Conservation (phyloP, 2,888 invertebrate genomes). For the Stegana nigrithorax region DNA sequence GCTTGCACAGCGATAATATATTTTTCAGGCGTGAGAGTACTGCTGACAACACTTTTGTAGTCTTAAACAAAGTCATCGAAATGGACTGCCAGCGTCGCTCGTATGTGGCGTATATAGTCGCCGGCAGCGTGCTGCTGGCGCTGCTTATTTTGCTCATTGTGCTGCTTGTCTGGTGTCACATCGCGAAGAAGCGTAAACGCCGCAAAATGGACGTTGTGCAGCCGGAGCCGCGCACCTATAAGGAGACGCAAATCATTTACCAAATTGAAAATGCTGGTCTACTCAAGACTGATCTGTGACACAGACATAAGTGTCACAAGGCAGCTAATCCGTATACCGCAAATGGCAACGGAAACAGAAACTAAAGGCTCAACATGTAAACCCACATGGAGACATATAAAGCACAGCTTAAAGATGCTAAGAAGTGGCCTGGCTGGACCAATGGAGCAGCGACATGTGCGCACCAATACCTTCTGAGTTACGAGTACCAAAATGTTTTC, state of each 20-base stretch:
- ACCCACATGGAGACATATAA: conserved; percentile 22
- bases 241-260: conserved; percentile 87
- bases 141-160: conserved; percentile 67
- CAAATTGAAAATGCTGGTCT: conserved; percentile 87
- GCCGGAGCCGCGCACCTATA: conserved; percentile 84
- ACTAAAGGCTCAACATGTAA: conserved; percentile 24
- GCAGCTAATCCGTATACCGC: conserved; percentile 7
- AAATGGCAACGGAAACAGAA: conserved; percentile 12
- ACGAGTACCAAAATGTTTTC: no score
- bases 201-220: conserved; percentile 77
- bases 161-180: conserved; percentile 68
- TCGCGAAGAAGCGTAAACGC: conserved; percentile 72
- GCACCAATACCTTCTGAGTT: neutral
- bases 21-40: conserved; percentile 46
- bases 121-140: conserved; percentile 69
- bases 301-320: conserved; percentile 12
- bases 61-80: conserved; percentile 56
- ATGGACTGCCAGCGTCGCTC: conserved; percentile 56
- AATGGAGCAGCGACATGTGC: neutral
- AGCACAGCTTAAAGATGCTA: conserved; percentile 51
- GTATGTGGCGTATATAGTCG: conserved; percentile 68
- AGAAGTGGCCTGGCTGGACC: conserved; percentile 6
- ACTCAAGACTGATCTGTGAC: conserved; percentile 79
- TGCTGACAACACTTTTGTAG: no score
- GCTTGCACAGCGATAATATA: conserved; percentile 54